A percentile compares a stretch with the other conserved stretches of the same genome.
phyloP scores from a whole-genome alignment of 2,888 invertebrate species.

The Oxytorus armatus region DNA sequence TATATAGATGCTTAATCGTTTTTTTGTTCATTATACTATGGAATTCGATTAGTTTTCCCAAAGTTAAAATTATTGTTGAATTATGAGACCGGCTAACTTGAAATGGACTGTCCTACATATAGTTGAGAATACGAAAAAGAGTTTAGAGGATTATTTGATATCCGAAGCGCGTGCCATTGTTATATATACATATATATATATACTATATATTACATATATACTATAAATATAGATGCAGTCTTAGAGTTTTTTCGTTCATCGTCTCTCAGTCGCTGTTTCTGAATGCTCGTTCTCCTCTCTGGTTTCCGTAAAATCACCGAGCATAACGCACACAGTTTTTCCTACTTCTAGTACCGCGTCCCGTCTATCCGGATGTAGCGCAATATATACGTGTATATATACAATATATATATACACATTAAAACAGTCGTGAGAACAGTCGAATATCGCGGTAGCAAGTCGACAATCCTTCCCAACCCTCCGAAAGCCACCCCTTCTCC shows the following conservation, averaged over 20 bases:
- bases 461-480: not conserved
- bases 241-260: conserved; percentile 17
- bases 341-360: conserved; percentile 21
- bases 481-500: conserved; percentile 33
- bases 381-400: too few species aligned
- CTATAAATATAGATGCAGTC: not conserved
- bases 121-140: conserved; percentile 28
- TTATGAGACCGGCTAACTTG: not conserved
- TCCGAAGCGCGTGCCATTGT: conserved; percentile 24
- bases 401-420: too few species aligned
- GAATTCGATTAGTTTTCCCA: not conserved
- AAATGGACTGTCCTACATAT: not conserved
- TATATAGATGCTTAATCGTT: too few species aligned
- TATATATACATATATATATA: too few species aligned
- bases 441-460: conserved; percentile 10
- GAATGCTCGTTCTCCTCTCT: conserved; percentile 26
- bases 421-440: conserved; percentile 33
- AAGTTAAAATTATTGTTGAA: not conserved
- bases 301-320: conserved; percentile 45
- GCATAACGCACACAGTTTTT: conserved; percentile 44
- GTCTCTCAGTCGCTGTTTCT: not conserved
- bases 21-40: too few species aligned
- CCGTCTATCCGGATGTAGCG: conserved; percentile 8
- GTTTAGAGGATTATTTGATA: conserved; percentile 61
- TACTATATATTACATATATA: conserved; percentile 9